Evolutionary conservation across 2,797 vertebrate species (phyloP).

Genomic region (Danionella dracula): DNA sequence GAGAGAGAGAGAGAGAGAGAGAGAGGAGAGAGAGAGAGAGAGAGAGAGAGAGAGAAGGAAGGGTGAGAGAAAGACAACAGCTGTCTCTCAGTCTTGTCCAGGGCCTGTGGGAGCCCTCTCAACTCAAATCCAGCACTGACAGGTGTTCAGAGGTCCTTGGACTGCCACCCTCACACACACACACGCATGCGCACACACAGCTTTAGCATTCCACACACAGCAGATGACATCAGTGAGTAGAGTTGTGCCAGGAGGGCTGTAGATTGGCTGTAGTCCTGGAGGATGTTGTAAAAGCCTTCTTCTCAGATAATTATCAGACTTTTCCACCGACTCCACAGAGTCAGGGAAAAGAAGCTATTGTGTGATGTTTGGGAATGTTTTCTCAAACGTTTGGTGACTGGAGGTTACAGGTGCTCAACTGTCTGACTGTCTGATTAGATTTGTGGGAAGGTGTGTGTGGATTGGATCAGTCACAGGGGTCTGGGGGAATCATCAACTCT

Average conservation of each 20-base stretch:
- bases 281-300: slow-evolving; percentile 18
- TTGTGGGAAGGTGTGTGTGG: slow-evolving; percentile 12
- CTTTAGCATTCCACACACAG: slow-evolving; percentile 13
- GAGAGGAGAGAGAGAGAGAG: no score
- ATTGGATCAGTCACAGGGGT: not conserved
- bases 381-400: not conserved
- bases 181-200: not conserved
- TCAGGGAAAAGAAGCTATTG: slow-evolving; percentile 46
- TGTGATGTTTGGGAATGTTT: slow-evolving; percentile 21
- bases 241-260: slow-evolving; percentile 13
- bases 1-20: no score
- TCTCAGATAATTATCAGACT: slow-evolving; percentile 37
- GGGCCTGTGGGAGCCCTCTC: slow-evolving; percentile 26
- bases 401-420: slow-evolving; percentile 17
- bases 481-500: not conserved
- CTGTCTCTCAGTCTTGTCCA: slow-evolving; percentile 57
- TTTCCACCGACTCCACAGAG: slow-evolving; percentile 26
- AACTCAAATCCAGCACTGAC: slow-evolving; percentile 41
- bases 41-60: not conserved
- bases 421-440: not conserved
- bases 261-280: not conserved
- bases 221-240: slow-evolving; percentile 12
- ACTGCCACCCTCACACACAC: slow-evolving; percentile 4
- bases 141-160: slow-evolving; percentile 54
- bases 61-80: slow-evolving; percentile 58